phyloP scores from a whole-genome alignment of 2,113 vertebrate genomes.

The Halichoeres trimaculatus region DNA sequence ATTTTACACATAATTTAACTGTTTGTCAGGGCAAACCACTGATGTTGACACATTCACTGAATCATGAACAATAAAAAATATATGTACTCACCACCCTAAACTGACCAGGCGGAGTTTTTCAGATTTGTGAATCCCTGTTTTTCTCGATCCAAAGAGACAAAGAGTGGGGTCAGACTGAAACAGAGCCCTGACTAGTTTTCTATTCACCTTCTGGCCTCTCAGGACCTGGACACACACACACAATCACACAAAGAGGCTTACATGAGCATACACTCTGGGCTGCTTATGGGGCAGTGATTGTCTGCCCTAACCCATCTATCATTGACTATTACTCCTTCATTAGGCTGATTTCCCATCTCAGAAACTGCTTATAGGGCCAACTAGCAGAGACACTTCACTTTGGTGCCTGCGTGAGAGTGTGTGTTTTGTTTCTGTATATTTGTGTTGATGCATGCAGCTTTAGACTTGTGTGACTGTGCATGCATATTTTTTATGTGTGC shows the following conservation, averaged over 20 bases:
- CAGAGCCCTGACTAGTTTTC: constrained; percentile 64
- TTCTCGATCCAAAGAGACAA: constrained; percentile 2
- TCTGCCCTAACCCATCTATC: constrained; percentile 83
- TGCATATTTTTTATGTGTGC: constrained; percentile 15
- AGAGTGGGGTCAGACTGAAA: constrained; percentile 39
- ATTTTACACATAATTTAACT: too few relatives aligned
- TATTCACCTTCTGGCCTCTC: constrained; percentile 77
- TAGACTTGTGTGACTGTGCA: constrained; percentile 36
- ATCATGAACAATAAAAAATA: not conserved
- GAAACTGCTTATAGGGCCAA: constrained; percentile 76
- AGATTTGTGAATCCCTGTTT: not conserved
- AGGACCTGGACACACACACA: constrained; percentile 54
- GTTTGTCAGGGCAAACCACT: not conserved
- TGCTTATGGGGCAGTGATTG: constrained; percentile 81
- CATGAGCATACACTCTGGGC: constrained; percentile 62
- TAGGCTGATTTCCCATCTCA: constrained; percentile 80
- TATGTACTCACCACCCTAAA: not conserved
- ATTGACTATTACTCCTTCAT: constrained; percentile 80
- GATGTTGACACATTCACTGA: not conserved
- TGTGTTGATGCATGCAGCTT: constrained; percentile 67
- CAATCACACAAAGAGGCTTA: constrained; percentile 61
- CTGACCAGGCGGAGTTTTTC: not conserved
- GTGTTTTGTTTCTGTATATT: constrained; percentile 56
- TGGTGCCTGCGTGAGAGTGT: constrained; percentile 42
- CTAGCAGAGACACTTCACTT: constrained; percentile 72